Base-by-base conservation (phyloP, 2,888 invertebrate species). In the Vandiemenella viatica region DNA sequence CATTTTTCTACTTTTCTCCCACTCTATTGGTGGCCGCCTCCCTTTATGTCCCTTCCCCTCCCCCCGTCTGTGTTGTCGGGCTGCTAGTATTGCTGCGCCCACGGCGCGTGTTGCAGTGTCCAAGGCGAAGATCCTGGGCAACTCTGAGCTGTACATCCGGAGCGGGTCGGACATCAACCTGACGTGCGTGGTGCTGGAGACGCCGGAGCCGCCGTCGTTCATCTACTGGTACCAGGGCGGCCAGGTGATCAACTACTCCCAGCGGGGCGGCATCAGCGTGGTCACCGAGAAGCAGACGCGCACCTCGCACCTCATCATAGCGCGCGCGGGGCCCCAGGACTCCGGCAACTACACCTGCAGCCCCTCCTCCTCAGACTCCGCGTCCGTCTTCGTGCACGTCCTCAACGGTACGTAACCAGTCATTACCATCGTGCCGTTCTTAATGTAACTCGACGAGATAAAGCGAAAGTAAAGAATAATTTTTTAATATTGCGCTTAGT, bases 141-240 rank as follows among this genome's bases (percentile, higher is more conserved):
- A 85, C 62, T 77, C 83, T 23, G 89, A 89, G 70, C 72, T 88
- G 64, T 86, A 83, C 71, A 85, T 90, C 66, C 82, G 86, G 65
- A 86, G 85, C 62, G 89, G 89, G 59, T 88, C 86, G 63, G 88
- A 89, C 74, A 88, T 90, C 70, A 90, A 89, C 74, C 76, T 90
- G 67, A 90, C 88, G 61, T 89, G 89, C 70, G 77, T 85, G 62
- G 86, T 86, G 54, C 77, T 83, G 60, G 78, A 88, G 70, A 83
- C 83, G 53, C 84, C 84, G 23, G 84, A 84, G 63, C 84, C 84
- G 42, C 84, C 85, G 53, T 81, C 80, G 70, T 85, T 77, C 71
- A 79, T 78, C 61, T 69, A 65, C 61, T 75, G 75, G 75, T 74
- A 75, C 63, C 69, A 71, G 57, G 74, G 71, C 50, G 69, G 67